These are phyloP conservation scores for Diuraphis noxia DNA, from an alignment of 1,140 invertebrate genomes.

Conservation along the genomic window DNA sequence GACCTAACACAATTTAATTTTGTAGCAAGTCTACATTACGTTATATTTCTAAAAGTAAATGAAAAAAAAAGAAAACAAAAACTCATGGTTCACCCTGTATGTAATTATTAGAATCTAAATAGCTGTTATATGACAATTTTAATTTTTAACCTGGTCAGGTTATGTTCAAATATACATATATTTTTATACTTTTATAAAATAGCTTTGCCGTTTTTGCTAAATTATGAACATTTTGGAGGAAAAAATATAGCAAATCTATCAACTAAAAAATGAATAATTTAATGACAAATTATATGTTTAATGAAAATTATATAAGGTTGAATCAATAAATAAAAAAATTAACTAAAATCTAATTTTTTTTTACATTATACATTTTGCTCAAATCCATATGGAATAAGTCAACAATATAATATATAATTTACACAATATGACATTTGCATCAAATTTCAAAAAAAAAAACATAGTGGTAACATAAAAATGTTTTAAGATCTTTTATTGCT, in stretches of 20 bases:
- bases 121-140: neutral
- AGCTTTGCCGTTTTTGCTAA: neutral
- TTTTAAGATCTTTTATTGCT: neutral
- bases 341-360: neutral
- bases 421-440: neutral
- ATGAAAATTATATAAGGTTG: neutral
- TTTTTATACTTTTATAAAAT: neutral
- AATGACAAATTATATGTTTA: neutral
- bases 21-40: neutral
- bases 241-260: neutral
- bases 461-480: neutral
- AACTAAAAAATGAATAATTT: neutral
- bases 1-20: neutral
- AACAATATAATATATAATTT: neutral
- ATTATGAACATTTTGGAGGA: neutral
- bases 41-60: neutral
- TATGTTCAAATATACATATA: neutral
- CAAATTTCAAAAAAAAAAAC: neutral
- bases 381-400: neutral
- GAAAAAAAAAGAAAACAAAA: neutral
- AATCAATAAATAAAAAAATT: neutral
- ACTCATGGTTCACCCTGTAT: neutral
- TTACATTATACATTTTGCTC: neutral
- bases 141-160: neutral
- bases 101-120: neutral